Percentiles rank a stretch among this genome's conserved stretches.
phyloP scores from a whole-genome alignment of 1,140 invertebrate genomes.

The Drosophila truncata region DNA sequence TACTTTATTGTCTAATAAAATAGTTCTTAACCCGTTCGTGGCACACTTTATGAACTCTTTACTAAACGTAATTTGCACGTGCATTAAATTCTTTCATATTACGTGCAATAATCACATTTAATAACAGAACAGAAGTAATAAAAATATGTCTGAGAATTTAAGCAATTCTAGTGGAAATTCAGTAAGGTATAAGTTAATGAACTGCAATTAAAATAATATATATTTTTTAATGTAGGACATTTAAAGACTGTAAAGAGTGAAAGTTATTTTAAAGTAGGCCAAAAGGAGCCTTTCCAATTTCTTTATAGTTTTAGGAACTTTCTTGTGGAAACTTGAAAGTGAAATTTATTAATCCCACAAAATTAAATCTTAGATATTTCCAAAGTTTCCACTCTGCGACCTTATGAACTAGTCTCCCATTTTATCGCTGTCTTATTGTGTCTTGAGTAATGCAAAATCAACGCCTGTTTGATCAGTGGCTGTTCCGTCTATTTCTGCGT shows the following conservation, averaged over 20 bases:
- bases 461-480: constrained; percentile 22
- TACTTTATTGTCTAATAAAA: background rate
- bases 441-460: constrained; percentile 22
- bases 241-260: no score
- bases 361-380: background rate
- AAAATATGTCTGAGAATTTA: background rate
- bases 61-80: background rate
- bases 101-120: constrained; percentile 14
- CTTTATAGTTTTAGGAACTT: background rate
- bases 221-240: background rate
- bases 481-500: constrained; percentile 13
- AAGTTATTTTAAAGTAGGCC: background rate
- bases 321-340: no score
- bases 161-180: background rate
- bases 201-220: background rate
- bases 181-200: background rate
- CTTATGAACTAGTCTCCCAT: background rate
- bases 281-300: background rate
- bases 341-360: background rate
- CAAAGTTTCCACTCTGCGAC: background rate
- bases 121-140: background rate
- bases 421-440: background rate
- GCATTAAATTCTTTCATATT: constrained; percentile 4
- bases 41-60: background rate
- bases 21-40: background rate